A percentile compares a stretch with the other conserved stretches of the same genome.
Conservation (phyloP, 2,797 vertebrate genomes). For the Oceanodroma leucorhoa region DNA sequence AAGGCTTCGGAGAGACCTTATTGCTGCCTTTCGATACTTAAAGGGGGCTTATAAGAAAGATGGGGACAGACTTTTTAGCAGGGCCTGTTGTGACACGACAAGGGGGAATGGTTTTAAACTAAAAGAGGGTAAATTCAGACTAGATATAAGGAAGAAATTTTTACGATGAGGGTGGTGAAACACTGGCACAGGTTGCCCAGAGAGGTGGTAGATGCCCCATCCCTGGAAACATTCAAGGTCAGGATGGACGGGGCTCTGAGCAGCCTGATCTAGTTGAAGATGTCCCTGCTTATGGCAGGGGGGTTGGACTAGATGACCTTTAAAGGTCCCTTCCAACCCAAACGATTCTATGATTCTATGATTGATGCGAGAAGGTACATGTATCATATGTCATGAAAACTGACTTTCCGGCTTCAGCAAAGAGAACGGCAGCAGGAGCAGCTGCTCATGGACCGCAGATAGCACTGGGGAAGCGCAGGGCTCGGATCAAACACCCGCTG, state of each 20-base stretch:
- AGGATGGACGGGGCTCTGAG: neutral
- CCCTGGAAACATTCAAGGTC: neutral
- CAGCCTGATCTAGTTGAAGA: neutral
- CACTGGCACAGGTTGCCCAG: neutral
- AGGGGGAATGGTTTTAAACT: no score
- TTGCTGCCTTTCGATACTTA: no score
- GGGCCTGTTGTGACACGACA: no score
- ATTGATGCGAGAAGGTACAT: neutral
- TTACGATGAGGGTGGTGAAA: fast-evolving
- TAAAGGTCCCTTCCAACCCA: neutral
- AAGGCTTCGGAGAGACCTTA: no score
- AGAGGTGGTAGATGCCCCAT: neutral
- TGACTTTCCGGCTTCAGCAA: neutral
- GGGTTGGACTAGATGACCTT: neutral
- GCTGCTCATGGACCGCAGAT: neutral
- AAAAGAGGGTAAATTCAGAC: no score
- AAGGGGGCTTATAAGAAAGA: no score
- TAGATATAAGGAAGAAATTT: neutral
- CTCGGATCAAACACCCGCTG: neutral
- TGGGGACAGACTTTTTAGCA: no score
- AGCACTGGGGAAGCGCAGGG: neutral
- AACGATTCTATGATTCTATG: neutral
- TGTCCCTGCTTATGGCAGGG: neutral
- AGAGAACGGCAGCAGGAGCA: neutral
- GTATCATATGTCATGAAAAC: neutral